These are phyloP conservation scores for Xestia xanthographa DNA, from an alignment of 2,888 invertebrate species.

Conservation along the genomic window DNA sequence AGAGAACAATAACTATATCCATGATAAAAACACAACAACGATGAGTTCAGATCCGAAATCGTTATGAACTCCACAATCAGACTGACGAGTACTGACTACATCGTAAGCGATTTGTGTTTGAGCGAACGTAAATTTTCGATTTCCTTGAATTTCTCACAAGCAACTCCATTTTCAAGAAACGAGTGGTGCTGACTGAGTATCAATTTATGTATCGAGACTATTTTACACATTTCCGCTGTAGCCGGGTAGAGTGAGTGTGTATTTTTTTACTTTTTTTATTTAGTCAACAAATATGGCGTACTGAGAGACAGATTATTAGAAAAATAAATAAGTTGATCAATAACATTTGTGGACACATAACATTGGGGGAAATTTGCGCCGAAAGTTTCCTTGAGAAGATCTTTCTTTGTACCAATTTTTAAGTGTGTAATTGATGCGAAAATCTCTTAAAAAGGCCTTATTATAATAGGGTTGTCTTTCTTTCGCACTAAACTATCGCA, in stretches of 20 bases:
- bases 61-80: conserved; percentile 22
- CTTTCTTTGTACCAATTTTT: background rate
- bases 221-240: conserved; percentile 39
- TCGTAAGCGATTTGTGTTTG: conserved; percentile 56
- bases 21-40: conserved; percentile 15
- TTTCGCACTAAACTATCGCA: background rate
- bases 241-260: conserved; percentile 5
- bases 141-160: conserved; percentile 55
- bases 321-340: background rate
- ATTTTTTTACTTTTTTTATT: conserved; percentile 1
- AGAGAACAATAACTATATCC: background rate
- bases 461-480: background rate
- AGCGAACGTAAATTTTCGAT: conserved; percentile 57
- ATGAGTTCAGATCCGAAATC: conserved; percentile 5
- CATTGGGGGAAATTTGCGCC: background rate
- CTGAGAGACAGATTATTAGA: background rate
- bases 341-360: too few species aligned
- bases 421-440: background rate
- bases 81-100: conserved; percentile 33
- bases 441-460: background rate
- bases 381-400: background rate
- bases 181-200: conserved; percentile 58
- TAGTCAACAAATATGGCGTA: background rate
- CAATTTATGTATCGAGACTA: conserved; percentile 54
- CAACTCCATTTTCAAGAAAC: conserved; percentile 58